Evolutionary conservation across 2,113 vertebrate species (phyloP).

Genomic region (Nesogale talazaci): DNA sequence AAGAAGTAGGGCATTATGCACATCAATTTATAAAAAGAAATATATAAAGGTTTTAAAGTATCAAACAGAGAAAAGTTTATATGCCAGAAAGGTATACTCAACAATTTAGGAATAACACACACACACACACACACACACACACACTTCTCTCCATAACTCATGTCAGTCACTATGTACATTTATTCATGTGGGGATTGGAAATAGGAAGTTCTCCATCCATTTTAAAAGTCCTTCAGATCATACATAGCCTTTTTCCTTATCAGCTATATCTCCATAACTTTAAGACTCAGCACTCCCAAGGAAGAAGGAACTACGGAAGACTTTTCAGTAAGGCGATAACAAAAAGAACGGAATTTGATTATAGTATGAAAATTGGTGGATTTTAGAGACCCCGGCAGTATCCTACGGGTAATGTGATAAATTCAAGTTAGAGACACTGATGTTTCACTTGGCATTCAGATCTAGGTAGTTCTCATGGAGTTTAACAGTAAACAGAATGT

Average conservation of each 20-base stretch:
- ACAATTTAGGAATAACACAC: background rate
- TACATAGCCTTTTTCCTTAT: background rate
- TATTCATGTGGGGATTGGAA: background rate
- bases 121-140: background rate
- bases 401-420: background rate
- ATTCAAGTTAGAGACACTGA: too few relatives aligned
- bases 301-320: background rate
- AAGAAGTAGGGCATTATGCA: background rate
- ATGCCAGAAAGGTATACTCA: background rate
- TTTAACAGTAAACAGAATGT: too few relatives aligned
- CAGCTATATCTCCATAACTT: background rate
- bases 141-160: background rate
- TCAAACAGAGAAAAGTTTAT: background rate
- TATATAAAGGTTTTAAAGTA: background rate
- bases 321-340: background rate
- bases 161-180: background rate
- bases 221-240: background rate
- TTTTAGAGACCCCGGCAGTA: background rate
- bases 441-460: too few relatives aligned
- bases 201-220: background rate
- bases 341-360: background rate
- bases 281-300: background rate
- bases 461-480: too few relatives aligned
- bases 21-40: background rate
- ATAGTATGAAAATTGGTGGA: background rate